These are phyloP conservation scores for Poecile atricapillus DNA, from an alignment of 2,113 vertebrate genomes.

Conservation along the genomic window DNA sequence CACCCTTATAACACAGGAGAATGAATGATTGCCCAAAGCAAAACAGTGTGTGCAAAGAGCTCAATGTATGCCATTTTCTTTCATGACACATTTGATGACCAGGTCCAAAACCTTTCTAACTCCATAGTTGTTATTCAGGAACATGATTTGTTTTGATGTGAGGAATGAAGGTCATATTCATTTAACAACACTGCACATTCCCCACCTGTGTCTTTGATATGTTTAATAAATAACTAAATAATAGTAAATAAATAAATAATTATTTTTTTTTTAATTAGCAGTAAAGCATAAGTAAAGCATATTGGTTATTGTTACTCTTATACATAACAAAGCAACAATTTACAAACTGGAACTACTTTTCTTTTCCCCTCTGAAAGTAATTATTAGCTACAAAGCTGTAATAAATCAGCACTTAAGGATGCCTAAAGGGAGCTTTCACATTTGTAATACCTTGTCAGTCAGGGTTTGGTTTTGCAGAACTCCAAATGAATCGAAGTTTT, in stretches of 20 bases:
- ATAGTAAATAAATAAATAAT: not conserved
- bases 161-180: not conserved
- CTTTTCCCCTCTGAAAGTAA: constrained; percentile 14
- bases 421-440: not conserved
- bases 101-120: not conserved
- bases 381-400: constrained; percentile 16
- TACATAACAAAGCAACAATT: not conserved
- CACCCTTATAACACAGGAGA: not conserved
- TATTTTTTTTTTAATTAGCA: not conserved
- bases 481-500: not conserved
- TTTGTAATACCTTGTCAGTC: not conserved
- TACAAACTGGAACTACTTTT: not conserved
- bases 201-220: not conserved
- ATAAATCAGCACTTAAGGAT: not conserved
- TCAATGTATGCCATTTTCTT: not conserved
- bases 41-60: not conserved
- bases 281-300: not conserved
- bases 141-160: not conserved
- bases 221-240: not conserved
- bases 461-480: not conserved
- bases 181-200: not conserved
- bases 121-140: not conserved
- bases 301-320: not conserved
- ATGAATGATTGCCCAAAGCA: not conserved
- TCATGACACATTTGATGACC: not conserved